Percentiles rank a stretch among this genome's conserved stretches.
phyloP scores from a whole-genome alignment of 2,113 vertebrate species.

The Rhipidura dahli region DNA sequence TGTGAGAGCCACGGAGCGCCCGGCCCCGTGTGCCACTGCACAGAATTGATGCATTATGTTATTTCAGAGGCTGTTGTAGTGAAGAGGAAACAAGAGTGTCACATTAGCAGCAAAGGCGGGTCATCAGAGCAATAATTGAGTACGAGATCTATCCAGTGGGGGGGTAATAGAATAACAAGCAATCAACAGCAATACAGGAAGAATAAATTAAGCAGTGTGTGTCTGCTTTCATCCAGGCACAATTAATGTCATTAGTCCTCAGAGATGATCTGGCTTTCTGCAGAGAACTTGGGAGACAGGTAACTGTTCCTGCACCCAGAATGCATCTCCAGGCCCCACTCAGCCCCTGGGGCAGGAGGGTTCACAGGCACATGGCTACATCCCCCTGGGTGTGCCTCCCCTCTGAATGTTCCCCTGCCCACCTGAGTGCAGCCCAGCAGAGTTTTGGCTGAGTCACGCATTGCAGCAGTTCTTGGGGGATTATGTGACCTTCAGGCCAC shows the following conservation, averaged over 20 bases:
- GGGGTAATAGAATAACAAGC: constrained; percentile 57
- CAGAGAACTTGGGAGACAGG: not conserved
- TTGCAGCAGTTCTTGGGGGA: accelerated
- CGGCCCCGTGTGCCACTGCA: not conserved
- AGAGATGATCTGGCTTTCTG: not conserved
- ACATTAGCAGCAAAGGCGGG: constrained; percentile 8
- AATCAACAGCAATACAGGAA: constrained; percentile 2
- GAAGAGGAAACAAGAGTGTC: constrained; percentile 7
- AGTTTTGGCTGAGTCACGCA: not conserved
- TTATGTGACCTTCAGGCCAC: not conserved
- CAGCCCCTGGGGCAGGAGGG: not conserved
- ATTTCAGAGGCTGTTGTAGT: not conserved
- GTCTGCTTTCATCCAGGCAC: constrained; percentile 30
- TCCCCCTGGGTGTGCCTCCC: not conserved
- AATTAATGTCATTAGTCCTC: constrained; percentile 42
- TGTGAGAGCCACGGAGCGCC: not conserved
- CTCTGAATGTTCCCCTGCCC: not conserved
- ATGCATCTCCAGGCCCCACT: not conserved
- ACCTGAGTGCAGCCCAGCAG: not conserved
- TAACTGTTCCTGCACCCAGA: not conserved
- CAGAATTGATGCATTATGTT: not conserved
- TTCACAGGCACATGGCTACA: accelerated
- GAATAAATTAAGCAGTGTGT: constrained; percentile 11
- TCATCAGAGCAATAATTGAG: constrained; percentile 44
- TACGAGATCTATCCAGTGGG: constrained; percentile 18